Base-by-base conservation (phyloP, 2,888 invertebrate species). In the Sphecodes monilicornis region DNA sequence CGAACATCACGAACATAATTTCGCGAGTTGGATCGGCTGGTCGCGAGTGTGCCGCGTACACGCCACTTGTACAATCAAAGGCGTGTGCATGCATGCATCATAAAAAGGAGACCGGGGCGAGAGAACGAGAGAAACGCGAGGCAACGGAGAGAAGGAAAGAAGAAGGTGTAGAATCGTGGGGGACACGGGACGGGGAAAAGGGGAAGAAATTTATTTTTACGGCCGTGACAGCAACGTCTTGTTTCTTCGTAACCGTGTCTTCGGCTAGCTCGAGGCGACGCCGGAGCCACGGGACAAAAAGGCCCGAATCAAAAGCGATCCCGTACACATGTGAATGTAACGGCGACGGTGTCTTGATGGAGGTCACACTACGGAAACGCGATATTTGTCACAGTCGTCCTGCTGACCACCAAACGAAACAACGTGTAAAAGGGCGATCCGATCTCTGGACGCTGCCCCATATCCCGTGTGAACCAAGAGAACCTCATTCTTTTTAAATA, bases 161-260 rank as follows among this genome's bases (percentile, higher is more conserved):
- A 57, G 76, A 71, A 70, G 74, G 70, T 32, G 50, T 66, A 50
- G 60, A 50, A n/a, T 8, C 29, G 10, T 4, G 50, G 57, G 54
- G 73, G n/a, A 1, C 11, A 50, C 68, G 64, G 57, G 71, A 73
- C 66, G 71, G 36, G 75, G 57, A 64, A 70, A 86, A 88, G 82
- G 87, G 88, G 75, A 68, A 87, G 82, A 89, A 85, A 90, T 88
- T 88, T 91, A 91, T 91, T 91, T 91, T 91, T 91, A 91, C 85
- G 90, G 83, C 82, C 84, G 82, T 71, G 82, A 88, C 85, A 85
- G 80, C 88, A 82, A 87, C 84, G 84, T 88, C 86, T 88, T 81
- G 84, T 85, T 89, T 79, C 83, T 84, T 81, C 80, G 72, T 76
- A 85, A 86, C 78, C 82, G 83, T 84, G 76, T 89, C 85, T 84